Percentiles rank a stretch among this genome's conserved stretches.
Conservation (phyloP, 1,140 invertebrate species). For the Aphidius ervi region DNA sequence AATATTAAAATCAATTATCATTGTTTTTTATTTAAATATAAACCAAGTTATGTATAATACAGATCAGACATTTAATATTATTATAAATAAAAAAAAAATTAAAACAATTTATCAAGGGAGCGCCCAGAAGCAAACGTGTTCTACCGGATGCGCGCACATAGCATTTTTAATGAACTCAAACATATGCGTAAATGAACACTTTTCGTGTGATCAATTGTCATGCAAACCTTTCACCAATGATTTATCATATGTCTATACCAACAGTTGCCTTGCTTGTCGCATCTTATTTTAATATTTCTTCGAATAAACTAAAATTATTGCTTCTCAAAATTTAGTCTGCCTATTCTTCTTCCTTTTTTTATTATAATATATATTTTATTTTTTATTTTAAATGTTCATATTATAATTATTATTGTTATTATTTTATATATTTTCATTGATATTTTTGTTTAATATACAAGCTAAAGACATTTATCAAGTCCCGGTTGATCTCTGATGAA, state of each 20-base stretch:
- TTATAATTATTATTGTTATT: not conserved
- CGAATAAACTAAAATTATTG: too few relatives aligned
- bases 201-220: slow-evolving; percentile 4
- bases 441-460: slow-evolving; percentile 7
- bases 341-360: too few relatives aligned
- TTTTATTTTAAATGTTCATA: not conserved
- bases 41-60: too few relatives aligned
- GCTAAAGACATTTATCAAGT: slow-evolving; percentile 19
- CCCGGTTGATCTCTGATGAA: slow-evolving; percentile 3
- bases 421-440: not conserved
- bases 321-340: too few relatives aligned
- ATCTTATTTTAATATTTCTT: not conserved
- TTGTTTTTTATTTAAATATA: too few relatives aligned
- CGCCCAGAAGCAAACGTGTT: too few relatives aligned
- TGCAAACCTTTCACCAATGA: slow-evolving; percentile 8
- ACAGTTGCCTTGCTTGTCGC: not conserved
- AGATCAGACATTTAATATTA: too few relatives aligned
- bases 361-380: too few relatives aligned
- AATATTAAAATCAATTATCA: too few relatives aligned
- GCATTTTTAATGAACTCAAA: slow-evolving; percentile 44
- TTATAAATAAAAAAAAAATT: not conserved
- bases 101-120: not conserved
- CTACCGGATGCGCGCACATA: slow-evolving; percentile 45
- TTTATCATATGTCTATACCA: slow-evolving; percentile 7
- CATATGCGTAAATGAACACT: slow-evolving; percentile 8